phyloP scores from a whole-genome alignment of 2,113 vertebrate genomes.

The Chaenogobius annularis region DNA sequence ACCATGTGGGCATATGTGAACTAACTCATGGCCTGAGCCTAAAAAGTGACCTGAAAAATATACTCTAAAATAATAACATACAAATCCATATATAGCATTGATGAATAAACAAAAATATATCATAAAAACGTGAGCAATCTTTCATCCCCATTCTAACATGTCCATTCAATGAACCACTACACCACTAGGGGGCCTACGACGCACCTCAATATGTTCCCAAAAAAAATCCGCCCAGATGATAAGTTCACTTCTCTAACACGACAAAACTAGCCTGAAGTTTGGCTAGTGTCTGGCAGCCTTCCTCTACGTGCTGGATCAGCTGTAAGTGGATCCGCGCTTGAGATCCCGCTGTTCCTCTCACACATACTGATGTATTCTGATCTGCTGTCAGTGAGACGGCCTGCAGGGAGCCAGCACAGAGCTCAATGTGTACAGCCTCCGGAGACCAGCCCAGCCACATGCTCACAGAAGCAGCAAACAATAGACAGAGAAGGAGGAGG shows the following conservation, averaged over 20 bases:
- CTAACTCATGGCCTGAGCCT: too few relatives aligned
- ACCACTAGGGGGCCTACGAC: not conserved
- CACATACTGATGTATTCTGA: slow-evolving; percentile 7
- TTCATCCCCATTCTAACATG: not conserved
- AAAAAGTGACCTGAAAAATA: not conserved
- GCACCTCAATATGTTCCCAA: not conserved
- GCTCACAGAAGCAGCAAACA: slow-evolving; percentile 1
- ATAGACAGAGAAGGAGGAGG: not conserved
- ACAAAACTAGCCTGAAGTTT: slow-evolving; percentile 1
- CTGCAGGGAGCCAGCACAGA: slow-evolving; percentile 2
- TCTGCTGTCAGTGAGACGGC: slow-evolving; percentile 8
- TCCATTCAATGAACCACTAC: not conserved
- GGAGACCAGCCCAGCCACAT: slow-evolving; percentile 7
- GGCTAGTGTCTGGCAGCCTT: not conserved
- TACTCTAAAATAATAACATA: not conserved
- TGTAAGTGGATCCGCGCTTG: slow-evolving; percentile 5
- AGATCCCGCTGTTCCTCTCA: slow-evolving; percentile 11
- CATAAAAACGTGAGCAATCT: not conserved
- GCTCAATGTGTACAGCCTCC: slow-evolving; percentile 2
- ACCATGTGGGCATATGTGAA: too few relatives aligned
- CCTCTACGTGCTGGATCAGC: slow-evolving; percentile 4
- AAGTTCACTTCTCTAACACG: not conserved
- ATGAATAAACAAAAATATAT: not conserved
- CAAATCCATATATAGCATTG: not conserved
- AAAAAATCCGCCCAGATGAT: not conserved